Evolutionary conservation across 2,888 invertebrate genomes (phyloP).

Genomic region (Polymixis flavicincta): DNA sequence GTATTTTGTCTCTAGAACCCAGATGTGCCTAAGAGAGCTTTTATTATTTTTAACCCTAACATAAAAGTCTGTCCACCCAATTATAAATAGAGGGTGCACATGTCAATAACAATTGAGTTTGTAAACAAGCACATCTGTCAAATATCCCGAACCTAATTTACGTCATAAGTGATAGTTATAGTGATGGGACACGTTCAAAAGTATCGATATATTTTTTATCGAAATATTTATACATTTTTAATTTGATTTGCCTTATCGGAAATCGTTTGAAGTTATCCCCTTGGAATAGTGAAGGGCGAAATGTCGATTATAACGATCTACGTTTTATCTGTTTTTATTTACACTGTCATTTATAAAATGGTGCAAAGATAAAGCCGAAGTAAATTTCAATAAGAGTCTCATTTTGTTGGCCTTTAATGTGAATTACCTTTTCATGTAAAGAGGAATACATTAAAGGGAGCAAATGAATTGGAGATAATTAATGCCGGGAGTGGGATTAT

Average conservation of each 20-base stretch:
- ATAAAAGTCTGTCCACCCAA: conserved; percentile 24
- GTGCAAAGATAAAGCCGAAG: conserved; percentile 8
- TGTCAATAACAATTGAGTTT: conserved; percentile 52
- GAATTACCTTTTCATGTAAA: conserved; percentile 48
- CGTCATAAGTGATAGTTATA: conserved; percentile 70
- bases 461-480: conserved; percentile 52
- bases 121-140: conserved; percentile 69
- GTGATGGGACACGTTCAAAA: conserved; percentile 52
- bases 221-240: background rate
- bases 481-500: conserved; percentile 42
- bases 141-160: conserved; percentile 67
- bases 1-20: too few relatives aligned
- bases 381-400: conserved; percentile 47
- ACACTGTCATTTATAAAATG: conserved; percentile 1
- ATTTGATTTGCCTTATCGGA: background rate
- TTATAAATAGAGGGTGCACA: conserved; percentile 54
- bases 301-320: background rate
- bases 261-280: background rate
- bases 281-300: background rate
- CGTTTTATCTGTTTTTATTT: background rate
- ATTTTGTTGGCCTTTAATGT: conserved; percentile 46
- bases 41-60: background rate
- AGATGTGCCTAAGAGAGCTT: conserved; percentile 17
- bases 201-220: conserved; percentile 25
- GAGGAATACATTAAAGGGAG: conserved; percentile 53